A percentile compares a stretch with the other conserved stretches of the same genome.
Conservation (phyloP, 2,797 vertebrate species). For the Austrolebias charrua region DNA sequence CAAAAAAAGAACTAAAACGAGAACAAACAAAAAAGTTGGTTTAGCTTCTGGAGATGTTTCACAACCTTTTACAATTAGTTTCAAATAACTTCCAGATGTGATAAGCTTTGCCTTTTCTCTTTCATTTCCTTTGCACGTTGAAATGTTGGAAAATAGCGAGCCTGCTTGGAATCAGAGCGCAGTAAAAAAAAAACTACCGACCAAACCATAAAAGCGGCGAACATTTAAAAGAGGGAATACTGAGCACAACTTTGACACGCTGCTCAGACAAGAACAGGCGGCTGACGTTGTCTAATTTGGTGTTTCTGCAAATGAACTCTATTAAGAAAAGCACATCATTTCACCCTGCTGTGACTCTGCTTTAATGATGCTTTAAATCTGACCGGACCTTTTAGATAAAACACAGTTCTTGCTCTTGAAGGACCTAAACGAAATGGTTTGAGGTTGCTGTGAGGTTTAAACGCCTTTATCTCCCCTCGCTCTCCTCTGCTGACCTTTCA, state of each 20-base stretch:
- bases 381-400: constrained; percentile 48
- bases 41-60: constrained; percentile 17
- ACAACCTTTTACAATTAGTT: constrained; percentile 11
- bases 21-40: not conserved
- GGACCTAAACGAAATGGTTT: constrained; percentile 55
- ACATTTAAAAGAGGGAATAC: not conserved
- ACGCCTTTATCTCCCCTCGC: constrained; percentile 37
- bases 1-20: not conserved
- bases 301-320: not conserved
- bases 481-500: constrained; percentile 58
- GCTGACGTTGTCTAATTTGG: constrained; percentile 7
- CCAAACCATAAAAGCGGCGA: not conserved
- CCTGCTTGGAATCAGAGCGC: constrained; percentile 1
- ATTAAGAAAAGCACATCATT: constrained; percentile 14
- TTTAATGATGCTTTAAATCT: constrained; percentile 45
- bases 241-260: not conserved
- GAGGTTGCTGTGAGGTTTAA: constrained; percentile 59
- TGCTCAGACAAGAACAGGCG: not conserved
- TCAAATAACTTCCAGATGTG: constrained; percentile 10
- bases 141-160: not conserved
- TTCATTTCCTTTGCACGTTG: constrained; percentile 1
- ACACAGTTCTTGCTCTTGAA: constrained; percentile 37
- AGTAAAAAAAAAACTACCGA: too few relatives aligned
- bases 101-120: constrained; percentile 6
- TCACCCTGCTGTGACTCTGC: constrained; percentile 26